These are phyloP conservation scores for Macaca fascicularis DNA, from an alignment of 2,113 vertebrate genomes.

Conservation along the genomic window DNA sequence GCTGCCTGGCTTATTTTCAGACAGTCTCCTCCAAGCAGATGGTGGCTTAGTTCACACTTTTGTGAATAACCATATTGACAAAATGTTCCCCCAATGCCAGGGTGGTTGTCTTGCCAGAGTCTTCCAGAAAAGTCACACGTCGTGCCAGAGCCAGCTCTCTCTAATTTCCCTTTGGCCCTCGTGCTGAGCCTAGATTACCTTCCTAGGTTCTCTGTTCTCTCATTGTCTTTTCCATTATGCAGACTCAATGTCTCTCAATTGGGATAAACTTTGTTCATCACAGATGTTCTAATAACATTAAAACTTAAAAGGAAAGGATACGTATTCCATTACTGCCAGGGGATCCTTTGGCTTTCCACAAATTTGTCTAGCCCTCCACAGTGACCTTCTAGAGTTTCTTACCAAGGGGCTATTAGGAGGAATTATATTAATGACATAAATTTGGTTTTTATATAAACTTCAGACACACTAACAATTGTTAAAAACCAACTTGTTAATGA, in stretches of 20 bases:
- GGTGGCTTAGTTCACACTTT: not conserved
- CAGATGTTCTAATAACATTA: not conserved
- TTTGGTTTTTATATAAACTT: conserved; percentile 13
- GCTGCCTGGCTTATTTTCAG: not conserved
- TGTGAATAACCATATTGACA: not conserved
- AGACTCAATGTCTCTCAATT: not conserved
- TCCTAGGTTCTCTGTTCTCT: not conserved
- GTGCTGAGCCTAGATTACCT: not conserved
- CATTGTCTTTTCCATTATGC: not conserved
- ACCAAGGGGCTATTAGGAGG: not conserved
- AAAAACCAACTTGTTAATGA: conserved; percentile 33
- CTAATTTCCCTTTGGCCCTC: not conserved
- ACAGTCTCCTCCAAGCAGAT: not conserved
- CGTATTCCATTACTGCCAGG: not conserved
- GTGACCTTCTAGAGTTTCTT: conserved; percentile 14
- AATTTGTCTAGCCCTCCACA: not conserved
- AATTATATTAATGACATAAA: conserved; percentile 63
- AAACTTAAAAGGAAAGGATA: not conserved
- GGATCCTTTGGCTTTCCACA: not conserved
- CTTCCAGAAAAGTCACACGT: not conserved
- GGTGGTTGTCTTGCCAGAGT: not conserved
- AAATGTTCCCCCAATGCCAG: not conserved
- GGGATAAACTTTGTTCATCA: not conserved
- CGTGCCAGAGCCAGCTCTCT: not conserved
- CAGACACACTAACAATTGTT: conserved; percentile 20